Percentiles rank a stretch among this genome's conserved stretches.
Conservation (phyloP, 2,797 vertebrate genomes). For the Coreius guichenoti region DNA sequence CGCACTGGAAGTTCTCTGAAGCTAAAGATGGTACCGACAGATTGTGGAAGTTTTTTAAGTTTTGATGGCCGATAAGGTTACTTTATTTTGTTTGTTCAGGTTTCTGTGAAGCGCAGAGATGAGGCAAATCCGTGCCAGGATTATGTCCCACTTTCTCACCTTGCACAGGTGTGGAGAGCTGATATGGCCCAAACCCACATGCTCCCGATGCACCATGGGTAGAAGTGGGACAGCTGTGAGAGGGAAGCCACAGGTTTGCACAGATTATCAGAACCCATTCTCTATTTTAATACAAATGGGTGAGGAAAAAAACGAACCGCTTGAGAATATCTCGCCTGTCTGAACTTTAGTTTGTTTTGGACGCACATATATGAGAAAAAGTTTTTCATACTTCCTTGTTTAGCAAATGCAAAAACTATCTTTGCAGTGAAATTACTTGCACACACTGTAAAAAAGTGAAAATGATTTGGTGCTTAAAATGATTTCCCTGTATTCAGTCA, state of each 20-base stretch:
- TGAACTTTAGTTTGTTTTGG: neutral
- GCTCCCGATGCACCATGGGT: neutral
- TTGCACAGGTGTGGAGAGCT: slow-evolving; percentile 68
- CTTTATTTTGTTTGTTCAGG: slow-evolving; percentile 50
- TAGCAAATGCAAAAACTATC: neutral
- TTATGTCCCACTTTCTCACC: slow-evolving; percentile 68
- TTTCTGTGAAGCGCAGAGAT: slow-evolving; percentile 57
- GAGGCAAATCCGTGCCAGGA: slow-evolving; percentile 69
- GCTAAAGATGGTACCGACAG: neutral
- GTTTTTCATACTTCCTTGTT: neutral
- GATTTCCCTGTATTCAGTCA: neutral
- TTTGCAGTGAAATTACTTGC: neutral
- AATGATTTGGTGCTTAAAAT: neutral
- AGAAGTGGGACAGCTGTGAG: slow-evolving; percentile 6
- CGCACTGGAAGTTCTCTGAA: slow-evolving; percentile 28
- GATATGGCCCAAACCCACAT: slow-evolving; percentile 68
- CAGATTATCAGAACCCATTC: slow-evolving; percentile 10
- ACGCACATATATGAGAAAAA: neutral
- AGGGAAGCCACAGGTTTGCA: slow-evolving; percentile 15
- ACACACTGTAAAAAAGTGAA: neutral
- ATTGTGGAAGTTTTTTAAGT: slow-evolving; percentile 23
- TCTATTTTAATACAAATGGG: neutral
- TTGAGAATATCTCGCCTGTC: neutral
- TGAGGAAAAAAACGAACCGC: neutral
- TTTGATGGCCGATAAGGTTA: slow-evolving; percentile 45